phyloP scores from a whole-genome alignment of 2,797 vertebrate genomes.

The Sebastiscus albofasciatus region DNA sequence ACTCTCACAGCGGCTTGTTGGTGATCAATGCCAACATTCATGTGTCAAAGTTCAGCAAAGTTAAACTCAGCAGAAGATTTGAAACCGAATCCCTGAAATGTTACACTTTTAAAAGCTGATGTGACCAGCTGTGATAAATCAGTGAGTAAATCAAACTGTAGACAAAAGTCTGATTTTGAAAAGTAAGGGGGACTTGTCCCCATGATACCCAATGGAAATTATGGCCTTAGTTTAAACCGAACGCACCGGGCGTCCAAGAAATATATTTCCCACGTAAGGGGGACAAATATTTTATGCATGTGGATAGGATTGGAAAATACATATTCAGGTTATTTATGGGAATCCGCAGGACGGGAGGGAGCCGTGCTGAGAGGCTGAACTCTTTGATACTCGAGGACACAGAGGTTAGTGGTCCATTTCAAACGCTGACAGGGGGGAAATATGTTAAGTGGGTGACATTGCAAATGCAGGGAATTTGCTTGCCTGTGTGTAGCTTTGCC shows the following conservation, averaged over 20 bases:
- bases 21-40: not conserved
- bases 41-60: not conserved
- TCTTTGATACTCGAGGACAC: slow-evolving; percentile 62
- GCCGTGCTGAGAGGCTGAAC: slow-evolving; percentile 38
- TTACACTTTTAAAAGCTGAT: not conserved
- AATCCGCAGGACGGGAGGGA: slow-evolving; percentile 32
- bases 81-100: not conserved
- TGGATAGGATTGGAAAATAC: slow-evolving; percentile 49
- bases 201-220: not conserved
- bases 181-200: not conserved
- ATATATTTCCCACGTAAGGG: slow-evolving; percentile 21
- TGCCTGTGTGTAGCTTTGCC: slow-evolving; percentile 66
- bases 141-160: not conserved
- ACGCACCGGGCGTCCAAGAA: not conserved
- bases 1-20: not conserved
- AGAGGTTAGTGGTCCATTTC: slow-evolving; percentile 66
- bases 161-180: not conserved
- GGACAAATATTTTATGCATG: slow-evolving; percentile 35
- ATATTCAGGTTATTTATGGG: slow-evolving; percentile 64
- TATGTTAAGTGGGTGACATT: slow-evolving; percentile 76
- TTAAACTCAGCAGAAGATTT: not conserved
- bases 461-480: slow-evolving; percentile 75
- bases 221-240: not conserved
- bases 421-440: slow-evolving; percentile 69
- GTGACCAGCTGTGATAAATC: not conserved